phyloP scores from a whole-genome alignment of 2,797 vertebrate genomes.

The Catharus ustulatus region DNA sequence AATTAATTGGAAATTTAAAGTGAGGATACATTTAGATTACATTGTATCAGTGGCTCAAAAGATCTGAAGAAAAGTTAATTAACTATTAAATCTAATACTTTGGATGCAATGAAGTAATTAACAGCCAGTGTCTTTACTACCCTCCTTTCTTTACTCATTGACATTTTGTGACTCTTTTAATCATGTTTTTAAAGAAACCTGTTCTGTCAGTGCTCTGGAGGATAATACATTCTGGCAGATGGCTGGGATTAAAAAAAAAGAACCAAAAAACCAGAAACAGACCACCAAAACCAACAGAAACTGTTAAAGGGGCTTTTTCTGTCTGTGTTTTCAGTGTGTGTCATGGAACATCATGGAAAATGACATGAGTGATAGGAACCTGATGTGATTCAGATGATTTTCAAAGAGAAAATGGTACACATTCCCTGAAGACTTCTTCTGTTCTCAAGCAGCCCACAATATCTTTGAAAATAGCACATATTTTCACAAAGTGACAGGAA shows the following conservation, averaged over 20 bases:
- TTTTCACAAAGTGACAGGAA: background rate
- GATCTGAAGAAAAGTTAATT: background rate
- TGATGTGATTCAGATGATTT: background rate
- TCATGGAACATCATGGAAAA: background rate
- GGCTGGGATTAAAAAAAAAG: background rate
- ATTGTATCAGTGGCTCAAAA: background rate
- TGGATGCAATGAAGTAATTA: background rate
- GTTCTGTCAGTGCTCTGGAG: background rate
- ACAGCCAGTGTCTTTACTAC: background rate
- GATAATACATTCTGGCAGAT: background rate
- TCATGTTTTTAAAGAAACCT: conserved; percentile 25
- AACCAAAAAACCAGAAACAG: no score
- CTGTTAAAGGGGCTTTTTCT: background rate
- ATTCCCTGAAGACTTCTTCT: background rate
- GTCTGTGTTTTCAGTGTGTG: background rate
- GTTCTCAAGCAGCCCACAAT: background rate
- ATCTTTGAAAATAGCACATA: background rate
- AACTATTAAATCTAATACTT: background rate
- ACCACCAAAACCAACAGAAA: background rate
- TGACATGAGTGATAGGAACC: background rate
- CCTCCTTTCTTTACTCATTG: background rate
- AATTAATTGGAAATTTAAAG: background rate
- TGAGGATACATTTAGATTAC: background rate
- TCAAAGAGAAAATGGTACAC: background rate
- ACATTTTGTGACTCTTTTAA: conserved; percentile 20